Evolutionary conservation across 1,140 invertebrate species (phyloP), one percentile per base, ranked within the genome.

Genomic region (Diorhabda sublineata): DNA sequence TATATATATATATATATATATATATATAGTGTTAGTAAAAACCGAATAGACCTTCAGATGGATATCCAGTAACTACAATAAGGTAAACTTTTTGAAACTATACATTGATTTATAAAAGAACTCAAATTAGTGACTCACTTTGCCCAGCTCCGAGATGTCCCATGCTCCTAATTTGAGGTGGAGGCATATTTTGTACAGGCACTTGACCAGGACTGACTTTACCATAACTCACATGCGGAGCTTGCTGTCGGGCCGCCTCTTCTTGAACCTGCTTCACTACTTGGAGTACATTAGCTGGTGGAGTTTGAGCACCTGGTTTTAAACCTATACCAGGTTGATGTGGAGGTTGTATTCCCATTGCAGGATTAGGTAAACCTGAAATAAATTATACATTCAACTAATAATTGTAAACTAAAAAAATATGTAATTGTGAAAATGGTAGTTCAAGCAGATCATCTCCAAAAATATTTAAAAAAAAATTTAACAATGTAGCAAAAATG

Each of bases 251-350:
- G 2, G 92, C 92, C 59, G 94, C 95, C 77, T 95, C 93, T 77
- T 96, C 93, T 80, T 97, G 95, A 2, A 97, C 94, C 83, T 97
- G 91, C 77, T 93, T 92, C 9, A 94, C 92, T 42, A 93, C 93
- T 79, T 94, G 91, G 52, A 95, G 84, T 8, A 95, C 93, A 78
- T 91, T 92, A 3, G 90, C 88, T 3, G 93, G 90, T 5, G 92
- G 92, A 6, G 90, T 90, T 76, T 92, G 89, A 4, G 87, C 86
- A 4, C 87, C 87, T 5, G 91, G 90, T 70, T 90, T 91, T 74
- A 90, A 82, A 5, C 88, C 89, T 64, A 88, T 87, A 58, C 85
- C 87, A 41, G 86, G 84, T 71, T 88, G 87, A 78, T 89, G 86
- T 3, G 83, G 83, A 2, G 83, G 80, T 44, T 76, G 80, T 60